Percentiles rank a stretch among this genome's conserved stretches.
Evolutionary conservation across 1,140 invertebrate species (phyloP).

Genomic region (Nephila pilipes): DNA sequence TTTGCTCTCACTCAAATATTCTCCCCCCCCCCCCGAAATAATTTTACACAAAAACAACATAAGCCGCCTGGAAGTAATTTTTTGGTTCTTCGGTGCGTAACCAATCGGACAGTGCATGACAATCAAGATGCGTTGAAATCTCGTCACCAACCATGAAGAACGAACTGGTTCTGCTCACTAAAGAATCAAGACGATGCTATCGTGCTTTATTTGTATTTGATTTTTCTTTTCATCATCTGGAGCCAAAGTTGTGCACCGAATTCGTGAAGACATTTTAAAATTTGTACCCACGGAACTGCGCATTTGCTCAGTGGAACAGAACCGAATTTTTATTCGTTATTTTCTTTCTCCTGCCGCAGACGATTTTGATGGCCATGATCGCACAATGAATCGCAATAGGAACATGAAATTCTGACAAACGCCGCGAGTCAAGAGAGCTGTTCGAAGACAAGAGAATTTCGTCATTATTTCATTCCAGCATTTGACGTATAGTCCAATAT

Average conservation of each 20-base stretch:
- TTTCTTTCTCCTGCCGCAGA: not conserved
- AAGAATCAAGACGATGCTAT: slow-evolving; percentile 18
- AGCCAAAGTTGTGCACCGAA: not conserved
- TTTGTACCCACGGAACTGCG: slow-evolving; percentile 18
- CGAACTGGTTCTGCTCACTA: slow-evolving; percentile 8
- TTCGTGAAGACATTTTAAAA: slow-evolving; percentile 24
- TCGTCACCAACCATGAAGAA: slow-evolving; percentile 47
- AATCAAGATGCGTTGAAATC: slow-evolving; percentile 55
- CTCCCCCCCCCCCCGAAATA: not conserved
- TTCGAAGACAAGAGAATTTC: not conserved
- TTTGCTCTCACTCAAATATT: no score
- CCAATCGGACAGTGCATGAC: slow-evolving; percentile 69
- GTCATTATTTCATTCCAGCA: slow-evolving; percentile 16
- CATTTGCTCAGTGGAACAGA: slow-evolving; percentile 36
- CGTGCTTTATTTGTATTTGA: slow-evolving; percentile 23
- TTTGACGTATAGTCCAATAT: not conserved
- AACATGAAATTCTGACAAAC: not conserved
- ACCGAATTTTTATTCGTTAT: slow-evolving; percentile 24
- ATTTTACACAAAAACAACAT: slow-evolving; percentile 15
- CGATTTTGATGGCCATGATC: not conserved
- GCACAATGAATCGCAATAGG: not conserved
- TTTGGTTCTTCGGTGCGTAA: slow-evolving; percentile 39
- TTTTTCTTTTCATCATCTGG: slow-evolving; percentile 5
- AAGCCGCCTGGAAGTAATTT: slow-evolving; percentile 57
- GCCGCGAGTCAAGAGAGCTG: not conserved